phyloP scores from a whole-genome alignment of 1,140 invertebrate species.

The Sycophaga agraensis region DNA sequence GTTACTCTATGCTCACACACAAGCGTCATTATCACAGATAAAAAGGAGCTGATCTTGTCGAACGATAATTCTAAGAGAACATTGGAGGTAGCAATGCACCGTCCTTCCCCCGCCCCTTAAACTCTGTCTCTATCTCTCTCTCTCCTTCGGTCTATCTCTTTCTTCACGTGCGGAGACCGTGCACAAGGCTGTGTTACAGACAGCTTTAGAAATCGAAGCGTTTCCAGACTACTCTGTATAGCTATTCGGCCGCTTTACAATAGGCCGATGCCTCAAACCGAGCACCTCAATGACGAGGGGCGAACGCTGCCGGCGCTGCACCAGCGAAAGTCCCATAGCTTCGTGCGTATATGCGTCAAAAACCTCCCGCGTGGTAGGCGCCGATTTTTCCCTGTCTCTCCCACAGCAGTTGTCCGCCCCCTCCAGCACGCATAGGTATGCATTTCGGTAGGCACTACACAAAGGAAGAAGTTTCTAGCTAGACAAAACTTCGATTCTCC shows the following conservation, averaged over 20 bases:
- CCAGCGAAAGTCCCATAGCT: not conserved
- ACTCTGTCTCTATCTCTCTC: too few species aligned
- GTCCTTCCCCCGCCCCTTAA: too few species aligned
- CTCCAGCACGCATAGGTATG: not conserved
- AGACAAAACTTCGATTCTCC: conserved; percentile 1
- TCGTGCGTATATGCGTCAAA: not conserved
- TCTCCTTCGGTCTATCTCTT: too few species aligned
- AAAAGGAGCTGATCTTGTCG: conserved; percentile 22
- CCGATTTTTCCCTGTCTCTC: conserved; percentile 18
- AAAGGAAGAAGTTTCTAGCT: not conserved
- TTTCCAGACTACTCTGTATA: not conserved
- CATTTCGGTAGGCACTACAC: not conserved
- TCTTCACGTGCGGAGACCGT: too few species aligned
- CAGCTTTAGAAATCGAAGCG: not conserved
- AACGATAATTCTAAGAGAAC: conserved; percentile 20
- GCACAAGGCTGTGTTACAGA: too few species aligned
- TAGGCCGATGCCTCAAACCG: conserved; percentile 1
- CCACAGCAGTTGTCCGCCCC: too few species aligned
- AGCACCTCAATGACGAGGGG: conserved; percentile 12
- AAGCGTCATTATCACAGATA: conserved; percentile 23
- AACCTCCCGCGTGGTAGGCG: conserved; percentile 22
- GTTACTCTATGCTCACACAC: not conserved
- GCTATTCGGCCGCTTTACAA: conserved; percentile 9
- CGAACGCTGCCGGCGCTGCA: not conserved
- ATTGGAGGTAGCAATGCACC: conserved; percentile 21